Percentiles rank a stretch among this genome's conserved stretches.
Evolutionary conservation across 2,888 invertebrate species (phyloP).

Genomic region (Antheraea assamensis): DNA sequence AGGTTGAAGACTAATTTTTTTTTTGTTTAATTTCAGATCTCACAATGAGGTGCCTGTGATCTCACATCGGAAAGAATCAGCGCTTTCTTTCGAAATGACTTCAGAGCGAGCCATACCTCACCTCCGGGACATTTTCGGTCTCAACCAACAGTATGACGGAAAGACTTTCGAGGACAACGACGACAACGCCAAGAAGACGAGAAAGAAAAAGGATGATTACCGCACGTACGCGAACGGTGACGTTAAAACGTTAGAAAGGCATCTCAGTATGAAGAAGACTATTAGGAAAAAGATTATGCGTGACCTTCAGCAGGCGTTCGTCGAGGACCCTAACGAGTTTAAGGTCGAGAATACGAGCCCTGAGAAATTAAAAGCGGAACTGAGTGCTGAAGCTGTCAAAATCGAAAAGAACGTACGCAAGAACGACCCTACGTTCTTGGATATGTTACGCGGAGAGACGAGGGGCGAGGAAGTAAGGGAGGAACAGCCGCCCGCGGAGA

Average conservation of each 20-base stretch:
- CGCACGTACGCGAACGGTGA: conserved; percentile 85
- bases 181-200: conserved; percentile 81
- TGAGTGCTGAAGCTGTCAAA: conserved; percentile 85
- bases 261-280: conserved; percentile 93
- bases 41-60: conserved; percentile 73
- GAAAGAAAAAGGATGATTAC: conserved; percentile 86
- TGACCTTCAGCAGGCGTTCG: conserved; percentile 89
- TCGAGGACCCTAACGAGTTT: conserved; percentile 88
- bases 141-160: conserved; percentile 80
- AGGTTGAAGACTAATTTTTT: not conserved
- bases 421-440: conserved; percentile 84
- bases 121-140: conserved; percentile 87
- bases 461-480: conserved; percentile 70
- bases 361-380: conserved; percentile 85
- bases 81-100: conserved; percentile 77
- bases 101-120: conserved; percentile 90
- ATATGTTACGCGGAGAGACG: conserved; percentile 85
- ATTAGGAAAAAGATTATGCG: conserved; percentile 93
- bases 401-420: conserved; percentile 81
- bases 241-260: conserved; percentile 89
- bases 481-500: conserved; percentile 79
- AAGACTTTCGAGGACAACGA: conserved; percentile 75
- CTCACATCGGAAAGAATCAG: conserved; percentile 39
- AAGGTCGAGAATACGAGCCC: conserved; percentile 86
- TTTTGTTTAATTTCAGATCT: conserved; percentile 65